phyloP scores from a whole-genome alignment of 2,113 vertebrate genomes.

The Ameiurus melas region DNA sequence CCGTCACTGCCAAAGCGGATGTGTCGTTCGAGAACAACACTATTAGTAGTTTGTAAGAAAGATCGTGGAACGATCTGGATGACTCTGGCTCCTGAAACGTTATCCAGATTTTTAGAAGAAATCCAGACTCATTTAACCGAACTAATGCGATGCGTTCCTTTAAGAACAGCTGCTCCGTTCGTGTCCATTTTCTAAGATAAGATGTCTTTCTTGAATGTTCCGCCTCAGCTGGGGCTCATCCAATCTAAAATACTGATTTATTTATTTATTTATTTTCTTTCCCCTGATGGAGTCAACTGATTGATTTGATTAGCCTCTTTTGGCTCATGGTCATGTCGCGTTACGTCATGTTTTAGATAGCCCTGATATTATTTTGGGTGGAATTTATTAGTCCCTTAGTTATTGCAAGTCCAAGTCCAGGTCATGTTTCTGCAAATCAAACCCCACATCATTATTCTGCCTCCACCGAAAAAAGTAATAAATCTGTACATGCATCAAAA shows the following conservation, averaged over 20 bases:
- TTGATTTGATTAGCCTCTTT: not conserved
- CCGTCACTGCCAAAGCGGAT: not conserved
- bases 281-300: not conserved
- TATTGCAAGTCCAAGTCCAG: not conserved
- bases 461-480: not conserved
- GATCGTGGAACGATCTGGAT: not conserved
- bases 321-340: not conserved
- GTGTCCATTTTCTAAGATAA: not conserved
- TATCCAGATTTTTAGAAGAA: not conserved
- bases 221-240: not conserved
- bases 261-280: not conserved
- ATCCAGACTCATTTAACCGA: not conserved
- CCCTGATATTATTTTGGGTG: not conserved
- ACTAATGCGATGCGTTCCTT: not conserved
- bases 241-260: not conserved
- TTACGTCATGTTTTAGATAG: not conserved
- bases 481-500: not conserved
- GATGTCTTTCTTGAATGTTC: not conserved
- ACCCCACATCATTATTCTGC: slow-evolving; percentile 4
- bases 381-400: not conserved
- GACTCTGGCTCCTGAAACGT: not conserved
- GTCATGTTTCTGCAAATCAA: slow-evolving; percentile 15
- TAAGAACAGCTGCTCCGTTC: not conserved
- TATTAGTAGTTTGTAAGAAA: not conserved
- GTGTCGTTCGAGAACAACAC: slow-evolving; percentile 20